Conservation (phyloP, 2,797 vertebrate genomes). For the Anolis apletophallus region DNA sequence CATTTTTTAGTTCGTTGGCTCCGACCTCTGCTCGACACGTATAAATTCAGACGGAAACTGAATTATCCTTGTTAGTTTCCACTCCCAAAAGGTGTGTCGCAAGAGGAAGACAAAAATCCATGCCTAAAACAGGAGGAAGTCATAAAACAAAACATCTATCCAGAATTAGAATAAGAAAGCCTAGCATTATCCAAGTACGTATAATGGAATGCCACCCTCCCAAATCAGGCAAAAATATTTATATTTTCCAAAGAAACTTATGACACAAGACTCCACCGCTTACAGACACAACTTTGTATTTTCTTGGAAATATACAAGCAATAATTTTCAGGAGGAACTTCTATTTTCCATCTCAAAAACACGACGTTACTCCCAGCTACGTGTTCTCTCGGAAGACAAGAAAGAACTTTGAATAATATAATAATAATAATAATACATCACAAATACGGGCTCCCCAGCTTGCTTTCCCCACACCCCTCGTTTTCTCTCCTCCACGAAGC, state of each 20-base stretch:
- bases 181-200: no score
- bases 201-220: no score
- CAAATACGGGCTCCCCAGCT: background rate
- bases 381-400: background rate
- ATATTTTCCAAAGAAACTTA: background rate
- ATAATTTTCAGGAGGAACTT: background rate
- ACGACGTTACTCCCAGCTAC: background rate
- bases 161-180: no score
- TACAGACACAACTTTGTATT: background rate
- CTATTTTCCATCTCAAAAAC: background rate
- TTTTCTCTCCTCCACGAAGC: background rate
- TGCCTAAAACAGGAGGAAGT: background rate
- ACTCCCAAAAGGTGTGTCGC: background rate
- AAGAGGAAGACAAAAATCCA: no score
- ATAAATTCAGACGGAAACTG: no score
- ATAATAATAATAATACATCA: no score
- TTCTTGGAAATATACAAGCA: background rate
- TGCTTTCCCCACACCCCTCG: conserved; percentile 38
- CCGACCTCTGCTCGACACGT: no score
- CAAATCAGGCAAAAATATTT: background rate
- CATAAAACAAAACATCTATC: background rate
- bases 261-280: no score
- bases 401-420: no score
- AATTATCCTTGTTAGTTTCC: no score
- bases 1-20: no score